Evolutionary conservation across 2,888 invertebrate genomes (phyloP).

Genomic region (Himalopsyche kuldschensis): DNA sequence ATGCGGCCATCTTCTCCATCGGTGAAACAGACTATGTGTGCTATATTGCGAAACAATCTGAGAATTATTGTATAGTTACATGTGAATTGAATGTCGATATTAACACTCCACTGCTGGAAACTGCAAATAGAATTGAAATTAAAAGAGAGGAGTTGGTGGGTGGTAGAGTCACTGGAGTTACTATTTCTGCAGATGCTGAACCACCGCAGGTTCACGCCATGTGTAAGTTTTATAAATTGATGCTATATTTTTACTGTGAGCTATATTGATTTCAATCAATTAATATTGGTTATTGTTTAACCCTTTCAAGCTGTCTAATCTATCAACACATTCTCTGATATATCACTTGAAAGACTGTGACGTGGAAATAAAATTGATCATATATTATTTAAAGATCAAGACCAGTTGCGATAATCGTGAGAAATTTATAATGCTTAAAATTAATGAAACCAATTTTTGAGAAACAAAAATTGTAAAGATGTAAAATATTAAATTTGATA

Average conservation of each 20-base stretch:
- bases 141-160: constrained; percentile 47
- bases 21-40: constrained; percentile 49
- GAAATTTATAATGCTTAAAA: too few relatives aligned
- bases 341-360: too few relatives aligned
- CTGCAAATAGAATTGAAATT: constrained; percentile 47
- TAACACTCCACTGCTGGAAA: constrained; percentile 52
- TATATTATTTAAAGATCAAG: too few relatives aligned
- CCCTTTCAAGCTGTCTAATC: background rate
- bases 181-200: constrained; percentile 44
- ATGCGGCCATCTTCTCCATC: constrained; percentile 45
- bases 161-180: constrained; percentile 51
- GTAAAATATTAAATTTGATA: too few relatives aligned
- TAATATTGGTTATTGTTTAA: background rate
- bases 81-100: constrained; percentile 52
- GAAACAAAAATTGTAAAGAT: too few relatives aligned
- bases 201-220: constrained; percentile 51
- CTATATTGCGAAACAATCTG: constrained; percentile 49
- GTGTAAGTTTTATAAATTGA: constrained; percentile 56
- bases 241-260: background rate
- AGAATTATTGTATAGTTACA: constrained; percentile 48
- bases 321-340: too few relatives aligned
- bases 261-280: too few relatives aligned
- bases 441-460: too few relatives aligned
- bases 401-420: too few relatives aligned
- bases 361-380: too few relatives aligned